Evolutionary conservation across 2,888 invertebrate species (phyloP), one percentile per base, ranked within the genome.

Genomic region (Acleris cristana): DNA sequence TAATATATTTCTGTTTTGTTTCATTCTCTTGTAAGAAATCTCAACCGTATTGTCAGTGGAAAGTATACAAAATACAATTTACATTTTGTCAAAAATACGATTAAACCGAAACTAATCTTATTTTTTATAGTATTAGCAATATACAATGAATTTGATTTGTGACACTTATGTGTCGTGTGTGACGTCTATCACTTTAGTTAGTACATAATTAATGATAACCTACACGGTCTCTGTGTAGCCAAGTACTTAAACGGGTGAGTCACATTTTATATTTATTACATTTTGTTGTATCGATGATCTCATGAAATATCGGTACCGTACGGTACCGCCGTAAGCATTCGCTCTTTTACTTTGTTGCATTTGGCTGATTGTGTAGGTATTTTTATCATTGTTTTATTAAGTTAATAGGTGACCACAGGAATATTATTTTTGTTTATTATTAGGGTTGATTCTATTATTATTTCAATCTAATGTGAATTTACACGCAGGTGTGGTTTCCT

Each of bases 211-310:
- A 40, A 84, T 87, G 87, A 86, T 92, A 92, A 91, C 91, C 91
- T 91, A 89, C 85, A 87, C 90, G 85, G 83, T 86, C 89, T 87
- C 85, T 88, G 84, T 86, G 85, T 86, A 87, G 82, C 84, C 74
- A 82, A 86, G 87, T 90, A 88, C 82, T 83, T 86, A 78, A 84
- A 79, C 80, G 83, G 89, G 92, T 93, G 93, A 93, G 92, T 93
- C 93, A 93, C 90, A 88, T 91, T 92, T 40, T 93, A 93, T 90
- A 92, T 92, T 91, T 93, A 92, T 87, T 89, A 85, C 87, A 85
- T 92, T 67, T 89, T 90, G 87, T 86, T 85, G 83, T 90, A 92
- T 91, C 89, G 92, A 92, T 93, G 92, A 92, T 90, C 91, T 92
- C 93, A 92, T 90, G 84, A 73, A 78, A 78, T 76, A 76, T 74